Conservation (phyloP, 2,797 vertebrate species). For the Chrysocyon brachyurus region DNA sequence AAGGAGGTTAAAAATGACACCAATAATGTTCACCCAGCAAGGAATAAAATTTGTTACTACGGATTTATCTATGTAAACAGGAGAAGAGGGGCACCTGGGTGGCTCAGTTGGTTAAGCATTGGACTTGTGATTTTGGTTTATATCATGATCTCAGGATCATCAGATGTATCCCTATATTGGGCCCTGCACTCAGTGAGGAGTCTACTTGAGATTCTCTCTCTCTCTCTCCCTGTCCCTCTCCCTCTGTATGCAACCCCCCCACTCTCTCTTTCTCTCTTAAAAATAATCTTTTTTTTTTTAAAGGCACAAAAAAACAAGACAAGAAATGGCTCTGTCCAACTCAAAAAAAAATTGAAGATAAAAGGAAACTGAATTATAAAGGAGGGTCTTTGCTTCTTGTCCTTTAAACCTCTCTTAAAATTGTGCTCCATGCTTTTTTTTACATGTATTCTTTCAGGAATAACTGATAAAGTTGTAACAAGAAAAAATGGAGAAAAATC, state of each 20-base stretch:
- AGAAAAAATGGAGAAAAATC: conserved; percentile 83
- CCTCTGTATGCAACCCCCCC: not conserved
- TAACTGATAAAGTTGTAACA: conserved; percentile 87
- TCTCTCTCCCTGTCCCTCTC: not conserved
- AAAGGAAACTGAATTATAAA: not conserved
- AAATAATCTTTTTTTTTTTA: not conserved
- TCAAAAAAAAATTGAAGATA: not conserved
- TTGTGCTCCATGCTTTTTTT: conserved; percentile 81
- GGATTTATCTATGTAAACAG: not conserved
- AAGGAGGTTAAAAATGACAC: not conserved
- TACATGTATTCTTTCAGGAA: conserved; percentile 85
- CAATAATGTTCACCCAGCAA: not conserved
- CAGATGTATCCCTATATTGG: not conserved
- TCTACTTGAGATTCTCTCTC: not conserved
- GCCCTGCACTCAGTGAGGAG: not conserved
- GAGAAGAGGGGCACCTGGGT: not conserved
- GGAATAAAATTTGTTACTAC: not conserved
- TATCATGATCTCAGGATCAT: not conserved
- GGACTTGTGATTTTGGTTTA: not conserved
- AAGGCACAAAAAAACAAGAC: not conserved
- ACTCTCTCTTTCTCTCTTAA: not conserved
- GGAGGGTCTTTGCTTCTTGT: not conserved
- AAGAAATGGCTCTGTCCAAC: not conserved
- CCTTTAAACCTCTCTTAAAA: conserved; percentile 57
- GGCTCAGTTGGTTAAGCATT: not conserved